Evolutionary conservation across 2,888 invertebrate species (phyloP).

Genomic region (Mesoligia furuncula): DNA sequence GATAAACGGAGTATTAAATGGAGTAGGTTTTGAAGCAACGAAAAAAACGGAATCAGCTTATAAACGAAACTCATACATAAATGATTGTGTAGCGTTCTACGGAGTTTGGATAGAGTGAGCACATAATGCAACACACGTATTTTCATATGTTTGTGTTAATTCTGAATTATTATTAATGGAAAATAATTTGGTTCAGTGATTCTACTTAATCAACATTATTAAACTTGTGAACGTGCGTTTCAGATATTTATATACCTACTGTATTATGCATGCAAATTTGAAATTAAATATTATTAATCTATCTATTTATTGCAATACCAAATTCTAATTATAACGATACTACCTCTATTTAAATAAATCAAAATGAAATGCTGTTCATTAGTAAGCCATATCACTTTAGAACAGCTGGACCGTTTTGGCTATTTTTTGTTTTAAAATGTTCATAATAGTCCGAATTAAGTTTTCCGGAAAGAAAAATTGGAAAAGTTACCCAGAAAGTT

Average conservation of each 20-base stretch:
- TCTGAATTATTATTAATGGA: constrained; percentile 13
- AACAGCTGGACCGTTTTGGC: neutral
- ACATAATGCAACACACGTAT: constrained; percentile 17
- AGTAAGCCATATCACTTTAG: too few relatives aligned
- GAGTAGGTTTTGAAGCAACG: constrained; percentile 8
- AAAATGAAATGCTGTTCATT: neutral
- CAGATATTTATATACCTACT: neutral
- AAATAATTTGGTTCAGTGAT: constrained; percentile 18
- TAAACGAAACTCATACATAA: constrained; percentile 36
- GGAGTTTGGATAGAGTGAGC: constrained; percentile 12
- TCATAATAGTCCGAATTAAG: neutral
- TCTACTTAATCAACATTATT: constrained; percentile 15
- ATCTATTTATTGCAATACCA: neutral
- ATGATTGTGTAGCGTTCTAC: constrained; percentile 18
- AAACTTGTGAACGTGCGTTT: neutral
- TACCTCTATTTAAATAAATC: neutral
- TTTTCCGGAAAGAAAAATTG: neutral
- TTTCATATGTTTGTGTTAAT: constrained; percentile 8
- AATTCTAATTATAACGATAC: too few relatives aligned
- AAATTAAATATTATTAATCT: neutral
- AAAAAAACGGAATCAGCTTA: constrained; percentile 33
- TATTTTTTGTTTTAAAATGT: neutral
- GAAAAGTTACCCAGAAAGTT: neutral
- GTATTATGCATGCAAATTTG: neutral
- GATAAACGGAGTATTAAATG: constrained; percentile 27